Percentiles rank a stretch among this genome's conserved stretches.
These are phyloP conservation scores for Hecatera dysodea DNA, from an alignment of 2,888 invertebrate genomes.

Conservation along the genomic window DNA sequence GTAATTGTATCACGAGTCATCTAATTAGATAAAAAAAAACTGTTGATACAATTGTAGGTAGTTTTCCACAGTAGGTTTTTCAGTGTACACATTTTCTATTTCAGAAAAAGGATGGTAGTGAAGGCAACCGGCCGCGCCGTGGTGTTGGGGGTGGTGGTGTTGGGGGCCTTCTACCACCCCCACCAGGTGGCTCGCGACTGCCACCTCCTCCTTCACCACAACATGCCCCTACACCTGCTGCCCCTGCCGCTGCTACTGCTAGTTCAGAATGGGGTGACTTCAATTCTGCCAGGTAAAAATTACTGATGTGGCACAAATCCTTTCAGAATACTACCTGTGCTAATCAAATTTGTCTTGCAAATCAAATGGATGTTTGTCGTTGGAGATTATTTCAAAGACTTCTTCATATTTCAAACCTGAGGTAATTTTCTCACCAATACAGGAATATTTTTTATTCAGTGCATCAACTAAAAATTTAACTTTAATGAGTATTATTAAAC, in stretches of 20 bases:
- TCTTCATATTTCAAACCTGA: too few relatives aligned
- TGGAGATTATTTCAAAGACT: too few relatives aligned
- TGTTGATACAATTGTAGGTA: slow-evolving; percentile 20
- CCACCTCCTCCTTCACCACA: slow-evolving; percentile 95
- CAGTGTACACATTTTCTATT: slow-evolving; percentile 54
- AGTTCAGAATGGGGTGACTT: slow-evolving; percentile 95
- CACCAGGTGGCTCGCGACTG: slow-evolving; percentile 93
- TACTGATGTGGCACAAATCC: not conserved
- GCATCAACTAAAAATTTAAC: too few relatives aligned
- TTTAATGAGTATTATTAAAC: too few relatives aligned
- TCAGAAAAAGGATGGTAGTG: slow-evolving; percentile 97
- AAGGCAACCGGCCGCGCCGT: slow-evolving; percentile 92
- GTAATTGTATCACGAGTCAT: slow-evolving; percentile 45
- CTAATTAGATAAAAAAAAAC: slow-evolving; percentile 45
- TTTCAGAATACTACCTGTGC: not conserved
- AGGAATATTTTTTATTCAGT: too few relatives aligned
- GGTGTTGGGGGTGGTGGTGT: slow-evolving; percentile 84
- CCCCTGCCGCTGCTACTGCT: slow-evolving; percentile 81
- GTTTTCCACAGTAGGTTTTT: slow-evolving; percentile 7
- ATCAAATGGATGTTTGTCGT: too few relatives aligned
- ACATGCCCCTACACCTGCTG: slow-evolving; percentile 92
- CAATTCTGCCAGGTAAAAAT: slow-evolving; percentile 92
- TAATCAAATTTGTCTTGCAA: too few relatives aligned
- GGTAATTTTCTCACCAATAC: too few relatives aligned
- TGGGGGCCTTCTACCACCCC: slow-evolving; percentile 95